phyloP scores from a whole-genome alignment of 2,797 vertebrate genomes.

The Parauchenoglanis punctatus region DNA sequence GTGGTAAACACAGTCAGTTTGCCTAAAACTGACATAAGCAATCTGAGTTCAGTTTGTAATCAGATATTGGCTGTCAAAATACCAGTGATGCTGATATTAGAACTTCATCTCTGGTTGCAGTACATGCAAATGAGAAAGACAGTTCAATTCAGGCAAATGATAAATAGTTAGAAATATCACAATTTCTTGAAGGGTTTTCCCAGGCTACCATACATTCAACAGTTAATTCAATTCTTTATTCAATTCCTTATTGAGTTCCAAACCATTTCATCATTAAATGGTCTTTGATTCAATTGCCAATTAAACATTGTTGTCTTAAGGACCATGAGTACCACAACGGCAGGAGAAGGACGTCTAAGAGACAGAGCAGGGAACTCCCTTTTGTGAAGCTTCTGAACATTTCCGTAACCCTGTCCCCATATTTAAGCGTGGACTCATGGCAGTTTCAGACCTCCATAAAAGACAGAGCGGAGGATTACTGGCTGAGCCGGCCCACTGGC shows the following conservation, averaged over 20 bases:
- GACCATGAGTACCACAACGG: slow-evolving; percentile 73
- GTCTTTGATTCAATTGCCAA: background rate
- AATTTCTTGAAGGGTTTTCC: background rate
- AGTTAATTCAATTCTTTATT: background rate
- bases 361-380: slow-evolving; percentile 75
- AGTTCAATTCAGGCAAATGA: background rate
- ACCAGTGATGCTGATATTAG: background rate
- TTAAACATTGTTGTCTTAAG: slow-evolving; percentile 62
- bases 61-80: background rate
- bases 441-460: slow-evolving; percentile 82
- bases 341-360: slow-evolving; percentile 70
- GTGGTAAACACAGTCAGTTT: background rate
- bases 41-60: background rate
- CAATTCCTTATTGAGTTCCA: background rate
- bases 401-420: slow-evolving; percentile 86
- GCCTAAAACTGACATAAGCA: background rate
- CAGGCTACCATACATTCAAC: background rate
- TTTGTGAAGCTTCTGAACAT: slow-evolving; percentile 81
- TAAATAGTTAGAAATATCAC: background rate
- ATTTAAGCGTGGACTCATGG: slow-evolving; percentile 77
- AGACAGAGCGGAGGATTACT: slow-evolving; percentile 74
- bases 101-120: background rate
- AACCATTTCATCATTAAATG: background rate
- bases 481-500: slow-evolving; percentile 81
- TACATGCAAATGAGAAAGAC: background rate